Evolutionary conservation across 1,140 invertebrate species (phyloP).

Genomic region (Drosophila oshimai): DNA sequence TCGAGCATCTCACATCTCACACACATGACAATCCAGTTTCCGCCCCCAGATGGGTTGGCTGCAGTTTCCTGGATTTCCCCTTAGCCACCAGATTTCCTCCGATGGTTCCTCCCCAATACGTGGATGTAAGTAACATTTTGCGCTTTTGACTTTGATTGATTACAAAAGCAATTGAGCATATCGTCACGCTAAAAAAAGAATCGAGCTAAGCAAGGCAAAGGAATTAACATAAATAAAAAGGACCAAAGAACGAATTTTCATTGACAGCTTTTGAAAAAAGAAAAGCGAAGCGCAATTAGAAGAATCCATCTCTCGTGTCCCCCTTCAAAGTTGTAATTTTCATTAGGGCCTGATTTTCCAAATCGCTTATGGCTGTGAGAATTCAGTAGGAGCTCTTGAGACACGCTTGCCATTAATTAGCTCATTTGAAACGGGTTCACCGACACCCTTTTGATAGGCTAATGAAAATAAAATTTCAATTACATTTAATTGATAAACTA

Average conservation of each 20-base stretch:
- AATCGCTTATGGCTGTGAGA: conserved; percentile 23
- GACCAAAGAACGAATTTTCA: conserved; percentile 33
- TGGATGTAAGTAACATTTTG: conserved; percentile 26
- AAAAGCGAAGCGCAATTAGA: conserved; percentile 54
- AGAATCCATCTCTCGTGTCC: neutral
- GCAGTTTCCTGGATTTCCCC: no score
- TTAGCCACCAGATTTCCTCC: no score
- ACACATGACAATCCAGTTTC: conserved; percentile 51
- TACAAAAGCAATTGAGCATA: conserved; percentile 75
- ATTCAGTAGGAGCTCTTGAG: conserved; percentile 12
- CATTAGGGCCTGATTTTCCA: conserved; percentile 5
- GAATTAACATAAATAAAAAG: conserved; percentile 72
- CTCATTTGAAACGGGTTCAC: conserved; percentile 19
- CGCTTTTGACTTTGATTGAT: conserved; percentile 70
- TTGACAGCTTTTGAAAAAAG: conserved; percentile 51
- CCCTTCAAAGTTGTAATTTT: conserved; percentile 34
- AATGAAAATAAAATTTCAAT: conserved; percentile 71
- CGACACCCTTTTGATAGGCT: conserved; percentile 17
- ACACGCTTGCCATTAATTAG: conserved; percentile 59
- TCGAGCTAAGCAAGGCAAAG: conserved; percentile 14
- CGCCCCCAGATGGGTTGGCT: conserved; percentile 32
- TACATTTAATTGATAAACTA: conserved; percentile 68
- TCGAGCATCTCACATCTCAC: neutral
- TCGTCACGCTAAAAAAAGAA: conserved; percentile 17
- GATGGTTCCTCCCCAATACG: conserved; percentile 3